Conservation (phyloP, 2,797 vertebrate genomes). For the Arctocebus calabarensis region DNA sequence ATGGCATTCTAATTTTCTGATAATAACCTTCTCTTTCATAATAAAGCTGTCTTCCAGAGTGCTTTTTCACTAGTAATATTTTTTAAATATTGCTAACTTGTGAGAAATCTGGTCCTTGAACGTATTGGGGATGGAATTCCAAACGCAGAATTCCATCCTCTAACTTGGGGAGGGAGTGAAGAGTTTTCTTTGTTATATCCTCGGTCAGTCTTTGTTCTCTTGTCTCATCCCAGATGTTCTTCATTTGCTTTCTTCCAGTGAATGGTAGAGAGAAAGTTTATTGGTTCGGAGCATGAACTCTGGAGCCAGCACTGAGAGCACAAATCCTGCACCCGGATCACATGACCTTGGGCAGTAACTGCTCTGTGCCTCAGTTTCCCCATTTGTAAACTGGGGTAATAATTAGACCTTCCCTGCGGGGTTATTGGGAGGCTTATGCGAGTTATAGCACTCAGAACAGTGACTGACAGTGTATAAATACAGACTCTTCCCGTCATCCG, state of each 20-base stretch:
- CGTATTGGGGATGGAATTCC: fast-evolving
- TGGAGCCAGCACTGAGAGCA: fast-evolving
- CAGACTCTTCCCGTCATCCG: neutral
- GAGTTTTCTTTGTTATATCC: fast-evolving
- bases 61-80: neutral
- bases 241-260: neutral
- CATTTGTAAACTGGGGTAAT: neutral
- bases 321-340: fast-evolving
- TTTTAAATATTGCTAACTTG: neutral
- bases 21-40: fast-evolving
- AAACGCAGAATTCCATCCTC: no score
- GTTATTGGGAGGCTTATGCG: neutral
- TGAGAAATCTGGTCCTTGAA: neutral
- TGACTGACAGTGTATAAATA: neutral
- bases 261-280: fast-evolving
- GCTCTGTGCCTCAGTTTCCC: neutral
- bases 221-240: fast-evolving
- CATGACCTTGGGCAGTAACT: neutral
- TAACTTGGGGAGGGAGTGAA: fast-evolving
- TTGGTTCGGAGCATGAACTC: neutral
- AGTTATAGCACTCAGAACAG: neutral
- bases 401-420: fast-evolving
- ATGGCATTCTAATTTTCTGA: neutral
- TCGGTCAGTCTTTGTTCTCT: no score
- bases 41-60: neutral